Evolutionary conservation across 2,888 invertebrate species (phyloP).

Genomic region (Alsophila aescularia): DNA sequence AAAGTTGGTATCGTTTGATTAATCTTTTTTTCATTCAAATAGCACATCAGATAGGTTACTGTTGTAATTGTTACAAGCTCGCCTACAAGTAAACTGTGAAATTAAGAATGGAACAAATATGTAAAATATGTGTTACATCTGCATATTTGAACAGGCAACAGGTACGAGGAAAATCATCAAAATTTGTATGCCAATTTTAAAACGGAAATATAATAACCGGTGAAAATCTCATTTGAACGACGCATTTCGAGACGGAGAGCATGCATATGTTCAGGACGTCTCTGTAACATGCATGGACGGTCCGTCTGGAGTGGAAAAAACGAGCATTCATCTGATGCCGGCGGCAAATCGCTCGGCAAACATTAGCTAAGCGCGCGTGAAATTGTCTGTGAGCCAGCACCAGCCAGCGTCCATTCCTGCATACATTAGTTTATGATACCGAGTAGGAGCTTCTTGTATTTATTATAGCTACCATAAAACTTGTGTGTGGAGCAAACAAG

Average conservation of each 20-base stretch:
- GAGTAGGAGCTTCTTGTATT: slow-evolving; percentile 49
- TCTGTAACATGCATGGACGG: slow-evolving; percentile 36
- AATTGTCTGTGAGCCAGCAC: slow-evolving; percentile 65
- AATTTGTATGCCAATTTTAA: not conserved
- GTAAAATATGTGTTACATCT: slow-evolving; percentile 32
- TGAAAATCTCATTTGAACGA: slow-evolving; percentile 7
- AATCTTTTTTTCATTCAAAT: slow-evolving; percentile 77
- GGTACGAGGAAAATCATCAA: not conserved
- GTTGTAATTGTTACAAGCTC: slow-evolving; percentile 68
- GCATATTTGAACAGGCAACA: not conserved
- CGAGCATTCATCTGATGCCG: slow-evolving; percentile 55
- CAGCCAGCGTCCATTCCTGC: slow-evolving; percentile 56
- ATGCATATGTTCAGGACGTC: slow-evolving; percentile 16
- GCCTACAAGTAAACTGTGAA: slow-evolving; percentile 64
- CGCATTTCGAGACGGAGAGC: slow-evolving; percentile 2
- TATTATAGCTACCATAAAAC: slow-evolving; percentile 46
- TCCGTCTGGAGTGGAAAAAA: slow-evolving; percentile 50
- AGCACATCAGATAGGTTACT: slow-evolving; percentile 71
- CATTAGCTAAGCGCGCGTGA: slow-evolving; percentile 77
- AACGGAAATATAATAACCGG: slow-evolving; percentile 4
- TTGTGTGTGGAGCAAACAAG: slow-evolving; percentile 40
- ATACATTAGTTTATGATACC: slow-evolving; percentile 58
- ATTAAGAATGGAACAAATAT: not conserved
- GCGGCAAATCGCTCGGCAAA: slow-evolving; percentile 75
- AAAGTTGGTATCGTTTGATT: slow-evolving; percentile 77